phyloP scores from a whole-genome alignment of 2,113 vertebrate genomes.

The Prochilodus magdalenae region DNA sequence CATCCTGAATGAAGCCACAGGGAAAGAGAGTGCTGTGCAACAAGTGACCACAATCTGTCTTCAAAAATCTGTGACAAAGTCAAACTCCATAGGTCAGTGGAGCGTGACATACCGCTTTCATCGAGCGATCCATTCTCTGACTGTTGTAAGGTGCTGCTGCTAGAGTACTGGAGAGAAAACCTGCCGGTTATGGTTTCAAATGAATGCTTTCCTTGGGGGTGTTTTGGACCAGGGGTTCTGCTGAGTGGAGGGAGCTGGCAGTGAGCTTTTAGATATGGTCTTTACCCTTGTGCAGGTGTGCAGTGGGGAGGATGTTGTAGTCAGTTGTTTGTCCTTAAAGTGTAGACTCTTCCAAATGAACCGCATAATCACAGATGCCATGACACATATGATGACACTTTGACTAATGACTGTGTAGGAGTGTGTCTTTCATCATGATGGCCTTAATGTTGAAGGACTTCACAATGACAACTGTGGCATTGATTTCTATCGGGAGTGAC shows the following conservation, averaged over 20 bases:
- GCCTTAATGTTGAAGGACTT: background rate
- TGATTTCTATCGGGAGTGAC: background rate
- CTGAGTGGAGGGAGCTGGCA: background rate
- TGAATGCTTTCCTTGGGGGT: too few relatives aligned
- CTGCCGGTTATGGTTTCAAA: too few relatives aligned
- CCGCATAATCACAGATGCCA: background rate
- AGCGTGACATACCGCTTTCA: too few relatives aligned
- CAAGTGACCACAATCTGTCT: too few relatives aligned
- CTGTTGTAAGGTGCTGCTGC: too few relatives aligned
- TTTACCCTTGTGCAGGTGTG: background rate
- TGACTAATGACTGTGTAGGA: background rate
- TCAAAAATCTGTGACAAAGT: too few relatives aligned
- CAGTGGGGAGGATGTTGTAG: background rate
- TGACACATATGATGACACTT: background rate
- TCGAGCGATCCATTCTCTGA: too few relatives aligned
- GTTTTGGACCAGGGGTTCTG: too few relatives aligned
- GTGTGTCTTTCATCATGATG: conserved; percentile 3
- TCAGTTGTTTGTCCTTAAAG: background rate
- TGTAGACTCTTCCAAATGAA: background rate
- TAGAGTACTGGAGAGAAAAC: too few relatives aligned
- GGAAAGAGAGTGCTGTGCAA: too few relatives aligned
- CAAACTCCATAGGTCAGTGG: too few relatives aligned
- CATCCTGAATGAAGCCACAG: too few relatives aligned
- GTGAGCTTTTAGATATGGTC: background rate
- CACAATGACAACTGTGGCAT: background rate